phyloP scores from a whole-genome alignment of 2,113 vertebrate species.

The human region GRCh38 chr18:69017501-69018000 shows the following conservation, averaged over 20 bases:
- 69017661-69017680: no score
- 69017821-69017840: not conserved
- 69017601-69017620: not conserved
- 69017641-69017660: not conserved
- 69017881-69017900: not conserved
- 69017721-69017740: no score
- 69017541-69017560: not conserved
- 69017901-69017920: not conserved
- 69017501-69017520: not conserved
- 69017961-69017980: not conserved
- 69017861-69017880: not conserved
- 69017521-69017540: not conserved
- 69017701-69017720: not conserved
- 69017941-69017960: not conserved
- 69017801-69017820: no score
- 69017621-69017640: not conserved
- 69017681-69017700: not conserved
- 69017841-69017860: not conserved
- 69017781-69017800: not conserved
- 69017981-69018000: not conserved
- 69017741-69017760: not conserved
- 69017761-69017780: not conserved
- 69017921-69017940: not conserved
- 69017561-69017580: not conserved
- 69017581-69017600: not conserved